phyloP scores from a whole-genome alignment of 1,140 invertebrate species.

The Anastrepha obliqua region DNA sequence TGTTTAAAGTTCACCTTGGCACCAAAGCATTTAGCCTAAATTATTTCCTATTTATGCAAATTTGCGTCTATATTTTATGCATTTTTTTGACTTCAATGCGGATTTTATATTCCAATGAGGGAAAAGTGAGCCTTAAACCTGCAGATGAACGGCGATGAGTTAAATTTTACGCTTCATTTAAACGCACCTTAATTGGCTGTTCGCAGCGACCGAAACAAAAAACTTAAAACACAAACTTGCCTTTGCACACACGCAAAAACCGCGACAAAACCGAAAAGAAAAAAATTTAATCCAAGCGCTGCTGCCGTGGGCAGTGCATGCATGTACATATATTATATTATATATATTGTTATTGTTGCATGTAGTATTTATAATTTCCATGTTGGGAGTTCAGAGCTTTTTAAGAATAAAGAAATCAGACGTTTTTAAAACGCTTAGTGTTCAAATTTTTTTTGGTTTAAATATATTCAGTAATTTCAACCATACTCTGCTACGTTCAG shows the following conservation, averaged over 20 bases:
- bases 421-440: constrained; percentile 22
- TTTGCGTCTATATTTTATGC: background rate
- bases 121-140: background rate
- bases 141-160: constrained; percentile 10
- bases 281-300: background rate
- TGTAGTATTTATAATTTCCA: constrained; percentile 32
- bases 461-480: background rate
- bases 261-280: background rate
- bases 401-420: constrained; percentile 53
- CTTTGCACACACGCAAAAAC: background rate
- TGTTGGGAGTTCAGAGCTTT: constrained; percentile 7
- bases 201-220: background rate
- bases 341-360: constrained; percentile 19
- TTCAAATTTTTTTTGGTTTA: background rate
- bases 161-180: constrained; percentile 32
- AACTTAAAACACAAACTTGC: constrained; percentile 38
- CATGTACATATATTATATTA: background rate
- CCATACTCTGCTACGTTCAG: background rate
- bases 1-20: background rate
- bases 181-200: constrained; percentile 36
- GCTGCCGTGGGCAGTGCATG: background rate
- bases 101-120: background rate
- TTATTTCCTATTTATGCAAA: background rate
- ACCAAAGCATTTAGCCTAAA: background rate
- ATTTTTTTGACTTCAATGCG: background rate